phyloP scores from a whole-genome alignment of 64 coral and sea anemone species.

The Porites lutea region DNA sequence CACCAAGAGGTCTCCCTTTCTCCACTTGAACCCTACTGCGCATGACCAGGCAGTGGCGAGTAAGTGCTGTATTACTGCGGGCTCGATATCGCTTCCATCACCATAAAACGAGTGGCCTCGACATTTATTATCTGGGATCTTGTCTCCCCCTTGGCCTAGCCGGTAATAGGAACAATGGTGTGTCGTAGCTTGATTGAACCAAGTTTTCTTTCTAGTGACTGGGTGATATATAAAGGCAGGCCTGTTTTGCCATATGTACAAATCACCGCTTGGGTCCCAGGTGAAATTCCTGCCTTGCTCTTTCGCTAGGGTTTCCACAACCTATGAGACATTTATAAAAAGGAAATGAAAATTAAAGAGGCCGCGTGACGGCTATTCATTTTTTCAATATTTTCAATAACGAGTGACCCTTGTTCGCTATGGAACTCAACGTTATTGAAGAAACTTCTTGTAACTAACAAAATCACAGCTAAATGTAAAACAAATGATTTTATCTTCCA shows the following conservation, averaged over 20 bases:
- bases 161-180: background rate
- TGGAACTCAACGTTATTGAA: no score
- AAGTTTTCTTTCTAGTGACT: slow-evolving; percentile 48
- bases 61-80: slow-evolving; percentile 73
- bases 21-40: slow-evolving; percentile 79
- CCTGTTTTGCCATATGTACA: slow-evolving; percentile 14
- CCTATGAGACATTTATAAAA: slow-evolving; percentile 5
- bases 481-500: no score
- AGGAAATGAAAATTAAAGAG: background rate
- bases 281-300: slow-evolving; percentile 43
- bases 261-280: slow-evolving; percentile 30
- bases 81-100: slow-evolving; percentile 77
- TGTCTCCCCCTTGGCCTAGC: no score
- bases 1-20: slow-evolving; percentile 61
- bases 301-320: slow-evolving; percentile 23
- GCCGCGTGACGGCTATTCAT: no score
- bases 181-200: slow-evolving; percentile 34
- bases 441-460: no score
- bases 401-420: no score
- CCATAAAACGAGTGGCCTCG: slow-evolving; percentile 53
- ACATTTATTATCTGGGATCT: slow-evolving; percentile 18
- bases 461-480: no score
- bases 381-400: no score
- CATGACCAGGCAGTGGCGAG: slow-evolving; percentile 56
- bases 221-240: slow-evolving; percentile 59